Evolutionary conservation across 2,888 invertebrate genomes (phyloP), one percentile per base, ranked within the genome.

Genomic region (Stenchaetothrips biformis): DNA sequence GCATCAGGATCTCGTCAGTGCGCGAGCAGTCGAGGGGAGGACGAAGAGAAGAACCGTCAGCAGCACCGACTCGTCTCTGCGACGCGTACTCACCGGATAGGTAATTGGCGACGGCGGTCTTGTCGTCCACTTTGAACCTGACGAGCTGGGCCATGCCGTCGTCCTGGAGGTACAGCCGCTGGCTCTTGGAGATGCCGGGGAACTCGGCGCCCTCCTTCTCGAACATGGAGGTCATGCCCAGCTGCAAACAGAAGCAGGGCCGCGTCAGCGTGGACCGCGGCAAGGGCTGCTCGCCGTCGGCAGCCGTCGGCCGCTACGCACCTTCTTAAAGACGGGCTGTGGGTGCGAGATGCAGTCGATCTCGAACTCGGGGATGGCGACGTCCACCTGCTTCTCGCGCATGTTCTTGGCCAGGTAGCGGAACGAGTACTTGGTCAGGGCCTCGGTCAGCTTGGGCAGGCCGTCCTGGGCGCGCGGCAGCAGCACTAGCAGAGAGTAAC

Each of bases 71-170:
- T 37, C 37, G 37, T 1, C 37, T 37, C 2, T 1, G 37, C 4
- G 37, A 1, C 37, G 37, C 37, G 37, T n/a, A 82, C 78, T 84
- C 85, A 90, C 89, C 89, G 78, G 89, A 86, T 1, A 92, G 82
- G 81, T 88, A 86, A 49, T 88, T 87, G 53, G 88, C 87, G 0
- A 87, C 86, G 11, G 88, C 87, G 37, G 89, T 88, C 0, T 89
- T 88, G 81, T 91, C 90, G 84, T 92, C 91, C 0, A 92, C 90
- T 11, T 90, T 88, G 0, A 92, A 88, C 1, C 90, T 89, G 0
- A 92, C 92, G 81, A 91, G 90, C 84, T 92, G 92, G 2, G 92
- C 92, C 82, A 92, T 85, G 84, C 92, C 92, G 82, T 92, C 91
- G 25, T 74, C 67, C 67, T 74, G 67, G 0, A 92, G 89, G 84